phyloP scores from a whole-genome alignment of 1,140 invertebrate genomes.

The Aethina tumida region DNA sequence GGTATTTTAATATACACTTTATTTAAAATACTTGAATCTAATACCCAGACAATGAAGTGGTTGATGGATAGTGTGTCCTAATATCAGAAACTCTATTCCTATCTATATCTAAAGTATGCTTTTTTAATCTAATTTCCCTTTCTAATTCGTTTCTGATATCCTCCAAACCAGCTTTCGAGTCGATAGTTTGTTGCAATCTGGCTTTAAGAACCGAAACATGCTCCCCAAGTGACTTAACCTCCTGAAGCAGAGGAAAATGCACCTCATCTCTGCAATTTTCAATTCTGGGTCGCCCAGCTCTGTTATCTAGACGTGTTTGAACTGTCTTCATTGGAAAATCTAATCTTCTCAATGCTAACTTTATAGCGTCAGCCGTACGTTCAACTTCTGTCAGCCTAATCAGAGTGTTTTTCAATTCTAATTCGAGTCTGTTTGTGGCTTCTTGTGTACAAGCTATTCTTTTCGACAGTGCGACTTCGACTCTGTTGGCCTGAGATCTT shows the following conservation, averaged over 20 bases:
- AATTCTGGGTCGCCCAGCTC: constrained; percentile 47
- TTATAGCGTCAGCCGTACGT: constrained; percentile 46
- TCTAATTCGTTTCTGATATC: constrained; percentile 48
- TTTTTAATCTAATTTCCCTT: constrained; percentile 57
- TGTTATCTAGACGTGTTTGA: constrained; percentile 59
- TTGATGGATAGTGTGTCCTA: constrained; percentile 51
- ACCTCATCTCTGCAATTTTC: constrained; percentile 57
- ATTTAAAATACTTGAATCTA: no score
- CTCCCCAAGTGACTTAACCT: constrained; percentile 53
- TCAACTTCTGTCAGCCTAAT: no score
- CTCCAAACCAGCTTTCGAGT: constrained; percentile 43
- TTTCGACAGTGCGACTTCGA: constrained; percentile 50
- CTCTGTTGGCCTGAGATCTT: constrained; percentile 54
- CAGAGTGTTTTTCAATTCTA: constrained; percentile 49
- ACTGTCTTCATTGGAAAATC: constrained; percentile 60
- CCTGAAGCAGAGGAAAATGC: constrained; percentile 53
- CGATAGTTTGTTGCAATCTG: constrained; percentile 46
- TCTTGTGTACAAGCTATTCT: constrained; percentile 55
- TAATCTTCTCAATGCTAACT: no score
- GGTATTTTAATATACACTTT: no score
- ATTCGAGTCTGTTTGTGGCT: constrained; percentile 49
- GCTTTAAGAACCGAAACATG: constrained; percentile 46
- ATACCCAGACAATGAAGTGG: constrained; percentile 50
- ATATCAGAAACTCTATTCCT: constrained; percentile 49
- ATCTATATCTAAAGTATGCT: constrained; percentile 54